Evolutionary conservation across 2,113 vertebrate species (phyloP).

Genomic region (Odontesthes bonariensis): DNA sequence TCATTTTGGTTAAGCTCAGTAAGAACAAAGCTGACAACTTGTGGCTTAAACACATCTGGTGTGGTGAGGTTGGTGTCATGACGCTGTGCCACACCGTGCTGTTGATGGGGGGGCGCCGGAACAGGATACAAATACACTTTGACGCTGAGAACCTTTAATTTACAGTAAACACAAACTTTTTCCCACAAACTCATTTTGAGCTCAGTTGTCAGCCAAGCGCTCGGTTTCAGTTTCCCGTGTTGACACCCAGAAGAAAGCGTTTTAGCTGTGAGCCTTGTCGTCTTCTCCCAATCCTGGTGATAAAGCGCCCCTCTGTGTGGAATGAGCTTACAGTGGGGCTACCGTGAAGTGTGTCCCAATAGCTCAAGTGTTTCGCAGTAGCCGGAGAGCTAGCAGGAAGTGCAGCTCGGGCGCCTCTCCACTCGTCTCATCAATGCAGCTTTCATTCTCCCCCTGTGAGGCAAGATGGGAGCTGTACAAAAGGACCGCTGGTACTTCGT

Average conservation of each 20-base stretch:
- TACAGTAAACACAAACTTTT: no score
- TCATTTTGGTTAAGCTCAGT: no score
- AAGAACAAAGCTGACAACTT: neutral
- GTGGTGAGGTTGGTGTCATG: neutral
- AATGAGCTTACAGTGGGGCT: slow-evolving; percentile 38
- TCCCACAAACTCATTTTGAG: no score
- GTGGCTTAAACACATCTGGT: neutral
- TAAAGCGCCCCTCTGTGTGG: slow-evolving; percentile 55
- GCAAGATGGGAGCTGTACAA: slow-evolving; percentile 84
- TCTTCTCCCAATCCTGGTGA: slow-evolving; percentile 18
- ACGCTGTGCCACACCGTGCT: no score
- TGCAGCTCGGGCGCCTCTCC: slow-evolving; percentile 61
- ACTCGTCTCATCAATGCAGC: slow-evolving; percentile 83
- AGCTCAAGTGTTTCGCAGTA: slow-evolving; percentile 52
- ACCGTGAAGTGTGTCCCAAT: slow-evolving; percentile 45
- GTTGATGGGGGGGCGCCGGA: no score
- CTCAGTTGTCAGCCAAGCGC: neutral
- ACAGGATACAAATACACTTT: no score
- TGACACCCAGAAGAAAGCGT: neutral
- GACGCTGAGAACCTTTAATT: no score
- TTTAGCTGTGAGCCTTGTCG: slow-evolving; percentile 1
- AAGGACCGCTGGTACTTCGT: slow-evolving; percentile 82
- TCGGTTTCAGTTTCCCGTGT: neutral
- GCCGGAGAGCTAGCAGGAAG: slow-evolving; percentile 77
- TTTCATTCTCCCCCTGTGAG: slow-evolving; percentile 81